Percentiles rank a stretch among this genome's conserved stretches.
These are phyloP conservation scores for Pyxicephalus adspersus DNA, from an alignment of 2,113 vertebrate genomes.

Conservation along the genomic window DNA sequence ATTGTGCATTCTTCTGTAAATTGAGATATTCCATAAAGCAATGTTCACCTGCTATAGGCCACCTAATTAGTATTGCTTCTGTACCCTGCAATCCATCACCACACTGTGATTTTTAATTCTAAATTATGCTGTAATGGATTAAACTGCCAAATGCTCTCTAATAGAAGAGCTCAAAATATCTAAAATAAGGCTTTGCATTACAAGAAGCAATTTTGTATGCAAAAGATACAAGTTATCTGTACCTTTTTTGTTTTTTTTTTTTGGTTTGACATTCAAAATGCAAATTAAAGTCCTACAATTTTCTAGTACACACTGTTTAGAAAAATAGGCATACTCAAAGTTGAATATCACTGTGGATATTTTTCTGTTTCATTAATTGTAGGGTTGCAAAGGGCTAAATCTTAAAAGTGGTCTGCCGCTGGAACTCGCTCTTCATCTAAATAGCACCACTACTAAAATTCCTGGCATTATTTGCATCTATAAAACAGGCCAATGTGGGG, in stretches of 20 bases:
- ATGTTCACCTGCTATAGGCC: neutral
- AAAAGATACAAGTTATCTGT: neutral
- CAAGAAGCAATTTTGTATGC: slow-evolving; percentile 3
- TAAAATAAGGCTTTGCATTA: neutral
- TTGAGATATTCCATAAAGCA: neutral
- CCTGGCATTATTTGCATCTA: too few species aligned
- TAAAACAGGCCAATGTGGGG: too few species aligned
- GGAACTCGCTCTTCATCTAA: too few species aligned
- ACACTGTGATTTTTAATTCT: too few species aligned
- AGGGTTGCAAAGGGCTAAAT: too few species aligned
- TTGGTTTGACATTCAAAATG: neutral
- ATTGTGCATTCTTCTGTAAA: neutral
- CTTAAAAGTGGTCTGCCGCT: too few species aligned
- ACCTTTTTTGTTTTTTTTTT: neutral
- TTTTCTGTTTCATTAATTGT: too few species aligned
- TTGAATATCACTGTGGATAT: neutral
- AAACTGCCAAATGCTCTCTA: neutral
- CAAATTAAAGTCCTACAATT: neutral
- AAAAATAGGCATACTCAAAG: neutral
- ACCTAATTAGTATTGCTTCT: neutral
- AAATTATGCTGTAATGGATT: neutral
- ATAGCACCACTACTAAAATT: too few species aligned
- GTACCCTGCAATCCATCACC: neutral
- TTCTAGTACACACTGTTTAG: neutral
- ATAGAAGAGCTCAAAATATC: neutral